Evolutionary conservation across 2,888 invertebrate species (phyloP).

Genomic region (Chydorus sphaericus): DNA sequence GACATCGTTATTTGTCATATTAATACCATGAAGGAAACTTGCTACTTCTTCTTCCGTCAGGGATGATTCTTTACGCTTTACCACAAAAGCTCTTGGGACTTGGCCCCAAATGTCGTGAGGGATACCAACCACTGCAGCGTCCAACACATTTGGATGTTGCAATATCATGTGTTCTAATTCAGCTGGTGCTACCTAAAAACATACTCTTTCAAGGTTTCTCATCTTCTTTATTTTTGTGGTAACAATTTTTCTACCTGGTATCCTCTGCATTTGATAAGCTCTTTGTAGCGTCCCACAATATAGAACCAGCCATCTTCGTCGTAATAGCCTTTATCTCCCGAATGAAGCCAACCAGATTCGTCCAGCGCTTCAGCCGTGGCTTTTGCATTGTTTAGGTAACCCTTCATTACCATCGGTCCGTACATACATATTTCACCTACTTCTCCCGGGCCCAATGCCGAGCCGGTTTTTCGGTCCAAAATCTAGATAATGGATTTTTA

Average conservation of each 20-base stretch:
- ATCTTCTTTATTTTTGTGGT: too few relatives aligned
- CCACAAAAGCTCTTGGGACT: slow-evolving; percentile 27
- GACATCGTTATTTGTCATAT: too few relatives aligned
- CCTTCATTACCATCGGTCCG: slow-evolving; percentile 51
- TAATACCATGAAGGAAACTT: too few relatives aligned
- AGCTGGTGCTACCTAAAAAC: too few relatives aligned
- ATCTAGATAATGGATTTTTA: slow-evolving; percentile 35
- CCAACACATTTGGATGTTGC: slow-evolving; percentile 28
- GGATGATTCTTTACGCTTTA: too few relatives aligned
- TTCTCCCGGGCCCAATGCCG: slow-evolving; percentile 42
- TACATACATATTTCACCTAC: slow-evolving; percentile 54
- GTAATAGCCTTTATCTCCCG: slow-evolving; percentile 30
- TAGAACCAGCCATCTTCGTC: slow-evolving; percentile 29
- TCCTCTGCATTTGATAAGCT: slow-evolving; percentile 34
- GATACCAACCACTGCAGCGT: too few relatives aligned
- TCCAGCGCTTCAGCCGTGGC: slow-evolving; percentile 31
- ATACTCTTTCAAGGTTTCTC: too few relatives aligned
- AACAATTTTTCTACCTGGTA: too few relatives aligned
- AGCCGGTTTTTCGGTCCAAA: slow-evolving; percentile 39
- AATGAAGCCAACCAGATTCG: slow-evolving; percentile 26
- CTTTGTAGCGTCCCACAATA: slow-evolving; percentile 32
- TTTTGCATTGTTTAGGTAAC: slow-evolving; percentile 31
- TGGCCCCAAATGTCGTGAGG: too few relatives aligned
- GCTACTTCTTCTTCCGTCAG: too few relatives aligned
- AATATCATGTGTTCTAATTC: too few relatives aligned